These are phyloP conservation scores for Misgurnus anguillicaudatus DNA, from an alignment of 2,113 vertebrate species.

Conservation along the genomic window DNA sequence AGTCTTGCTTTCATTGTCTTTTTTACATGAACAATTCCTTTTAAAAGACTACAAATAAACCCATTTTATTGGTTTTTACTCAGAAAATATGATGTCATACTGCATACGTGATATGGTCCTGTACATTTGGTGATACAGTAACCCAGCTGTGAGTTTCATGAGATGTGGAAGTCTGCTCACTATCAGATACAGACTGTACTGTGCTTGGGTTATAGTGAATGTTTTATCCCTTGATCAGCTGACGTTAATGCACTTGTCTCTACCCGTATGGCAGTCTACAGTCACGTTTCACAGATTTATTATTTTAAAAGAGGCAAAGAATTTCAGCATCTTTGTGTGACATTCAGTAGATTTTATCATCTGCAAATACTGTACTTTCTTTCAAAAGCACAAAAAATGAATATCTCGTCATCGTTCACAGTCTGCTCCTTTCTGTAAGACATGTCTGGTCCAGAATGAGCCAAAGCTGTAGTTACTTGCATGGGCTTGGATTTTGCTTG, in stretches of 20 bases:
- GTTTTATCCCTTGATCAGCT: constrained; percentile 2
- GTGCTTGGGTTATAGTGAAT: constrained; percentile 15
- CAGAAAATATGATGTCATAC: too few relatives aligned
- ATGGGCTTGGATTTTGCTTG: neutral
- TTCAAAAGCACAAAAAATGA: neutral
- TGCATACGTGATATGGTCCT: neutral
- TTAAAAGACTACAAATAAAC: too few relatives aligned
- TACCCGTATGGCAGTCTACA: constrained; percentile 23
- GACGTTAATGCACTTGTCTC: constrained; percentile 42
- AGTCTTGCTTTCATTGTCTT: too few relatives aligned
- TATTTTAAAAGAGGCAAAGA: neutral
- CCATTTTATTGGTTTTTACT: too few relatives aligned
- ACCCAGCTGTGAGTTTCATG: neutral
- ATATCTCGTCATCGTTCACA: neutral
- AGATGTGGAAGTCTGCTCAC: neutral
- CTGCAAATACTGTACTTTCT: neutral
- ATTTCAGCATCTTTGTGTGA: neutral
- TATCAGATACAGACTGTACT: neutral
- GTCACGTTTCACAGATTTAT: neutral
- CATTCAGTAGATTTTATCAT: neutral
- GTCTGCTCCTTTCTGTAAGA: neutral
- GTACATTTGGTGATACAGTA: neutral
- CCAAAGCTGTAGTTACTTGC: neutral
- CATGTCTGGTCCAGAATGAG: neutral
- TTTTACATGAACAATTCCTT: too few relatives aligned